Evolutionary conservation across 2,113 vertebrate species (phyloP), one percentile per base, ranked within the genome.

Genomic region (Ifrita kowaldi): DNA sequence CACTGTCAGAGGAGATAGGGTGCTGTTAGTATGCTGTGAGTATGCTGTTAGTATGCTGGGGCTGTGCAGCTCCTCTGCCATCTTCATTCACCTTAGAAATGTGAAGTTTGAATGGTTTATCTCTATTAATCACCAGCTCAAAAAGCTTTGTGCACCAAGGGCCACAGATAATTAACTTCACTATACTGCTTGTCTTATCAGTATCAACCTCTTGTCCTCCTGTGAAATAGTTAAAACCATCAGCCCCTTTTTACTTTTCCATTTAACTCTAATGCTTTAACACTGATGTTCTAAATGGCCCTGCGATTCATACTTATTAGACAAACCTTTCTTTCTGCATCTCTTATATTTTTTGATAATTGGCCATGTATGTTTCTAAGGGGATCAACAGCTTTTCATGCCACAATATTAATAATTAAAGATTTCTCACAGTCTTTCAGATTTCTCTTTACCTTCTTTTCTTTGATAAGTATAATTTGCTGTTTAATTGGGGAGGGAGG

Each of bases 151-250:
- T 97, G 97, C 97, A 97, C 95, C 95, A 91, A 96, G 83, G 96
- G 94, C 95, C 74, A 44, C 94, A 97, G 96, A 97, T 97, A 98
- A 97, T 97, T 97, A 96, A 97, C 97, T 96, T 96, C 95, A 94
- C 98, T 97, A 96, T 98, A 95, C 96, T 96, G 96, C 95, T 96
- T 97, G 97, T 97, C 97, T 97, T 97, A 98, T 98, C 98, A 98
- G 98, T 98, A 97, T 97, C 98, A 98, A 98, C 97, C 98, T 98
- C 98, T 98, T 97, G 94, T 97, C 94, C 94, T 98, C 98, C 97
- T 98, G 98, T 98, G 98, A 98, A 97, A 98, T 98, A 98, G 97
- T 98, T 98, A 98, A 98, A 98, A 98, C 98, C 98, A 98, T 98
- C 98, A 98, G 96, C 94, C 97, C 93, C 95, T 96, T 95, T 89